phyloP scores from a whole-genome alignment of 2,888 invertebrate species.

The Pseudolycoriella hygida region DNA sequence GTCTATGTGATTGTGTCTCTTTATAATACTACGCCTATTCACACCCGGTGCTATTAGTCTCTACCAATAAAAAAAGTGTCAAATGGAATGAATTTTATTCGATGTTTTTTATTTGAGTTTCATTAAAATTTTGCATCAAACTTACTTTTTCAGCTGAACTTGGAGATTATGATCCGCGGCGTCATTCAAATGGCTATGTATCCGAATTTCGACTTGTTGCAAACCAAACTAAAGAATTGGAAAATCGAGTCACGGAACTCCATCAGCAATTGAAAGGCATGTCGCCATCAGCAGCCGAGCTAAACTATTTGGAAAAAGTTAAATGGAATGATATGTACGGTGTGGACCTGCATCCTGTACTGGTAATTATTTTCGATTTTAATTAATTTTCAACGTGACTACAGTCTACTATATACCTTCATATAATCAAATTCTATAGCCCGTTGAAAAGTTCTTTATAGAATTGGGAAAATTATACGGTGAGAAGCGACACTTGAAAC shows the following conservation, averaged over 20 bases:
- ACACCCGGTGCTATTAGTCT: no score
- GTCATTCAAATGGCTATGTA: constrained; percentile 79
- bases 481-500: no score
- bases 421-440: no score
- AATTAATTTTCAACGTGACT: neutral
- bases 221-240: constrained; percentile 82
- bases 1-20: no score
- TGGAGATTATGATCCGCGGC: constrained; percentile 80
- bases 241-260: constrained; percentile 69
- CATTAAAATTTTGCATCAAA: neutral
- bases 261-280: constrained; percentile 63
- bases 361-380: constrained; percentile 40
- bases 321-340: constrained; percentile 99
- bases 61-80: no score
- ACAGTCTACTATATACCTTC: neutral
- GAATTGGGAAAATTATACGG: no score
- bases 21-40: no score
- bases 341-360: constrained; percentile 88
- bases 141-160: constrained; percentile 55
- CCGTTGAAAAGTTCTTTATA: no score
- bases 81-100: no score
- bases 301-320: constrained; percentile 90
- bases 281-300: constrained; percentile 74
- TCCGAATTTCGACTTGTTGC: constrained; percentile 87
- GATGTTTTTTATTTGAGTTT: no score